These are phyloP conservation scores for Osmerus mordax DNA, from an alignment of 2,113 vertebrate genomes.

Conservation along the genomic window DNA sequence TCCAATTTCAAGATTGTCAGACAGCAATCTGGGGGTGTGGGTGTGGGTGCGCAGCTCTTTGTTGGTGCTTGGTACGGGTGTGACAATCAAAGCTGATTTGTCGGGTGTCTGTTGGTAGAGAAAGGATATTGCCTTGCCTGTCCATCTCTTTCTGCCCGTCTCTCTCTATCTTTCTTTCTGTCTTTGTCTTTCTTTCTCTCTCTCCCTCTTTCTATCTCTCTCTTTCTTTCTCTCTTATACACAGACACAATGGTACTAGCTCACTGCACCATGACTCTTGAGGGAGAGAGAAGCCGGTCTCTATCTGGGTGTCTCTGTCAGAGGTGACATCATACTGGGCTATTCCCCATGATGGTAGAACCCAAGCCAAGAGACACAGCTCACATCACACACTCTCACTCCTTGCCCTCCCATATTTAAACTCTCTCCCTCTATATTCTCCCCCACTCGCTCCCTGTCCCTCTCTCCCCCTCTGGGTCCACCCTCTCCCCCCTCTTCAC, in stretches of 20 bases:
- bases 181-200: not conserved
- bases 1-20: too few species aligned
- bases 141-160: not conserved
- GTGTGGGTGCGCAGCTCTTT: too few species aligned
- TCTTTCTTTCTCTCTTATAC: slow-evolving; percentile 7
- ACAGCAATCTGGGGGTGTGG: too few species aligned
- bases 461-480: too few species aligned
- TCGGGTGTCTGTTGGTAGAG: too few species aligned
- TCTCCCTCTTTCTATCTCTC: not conserved
- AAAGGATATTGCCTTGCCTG: not conserved
- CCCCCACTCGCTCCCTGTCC: too few species aligned
- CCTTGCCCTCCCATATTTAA: too few species aligned
- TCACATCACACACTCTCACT: not conserved
- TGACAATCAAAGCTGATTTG: too few species aligned
- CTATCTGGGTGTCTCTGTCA: slow-evolving; percentile 26
- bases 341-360: slow-evolving; percentile 35
- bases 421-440: too few species aligned
- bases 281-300: not conserved
- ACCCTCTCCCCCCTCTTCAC: too few species aligned
- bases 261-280: not conserved
- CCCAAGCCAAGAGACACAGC: slow-evolving; percentile 18
- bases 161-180: not conserved
- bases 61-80: too few species aligned
- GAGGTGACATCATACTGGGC: slow-evolving; percentile 53
- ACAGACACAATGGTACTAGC: too few species aligned